A percentile compares a stretch with the other conserved stretches of the same genome.
Evolutionary conservation across 2,888 invertebrate species (phyloP).

Genomic region (Dryadula phaetusa): DNA sequence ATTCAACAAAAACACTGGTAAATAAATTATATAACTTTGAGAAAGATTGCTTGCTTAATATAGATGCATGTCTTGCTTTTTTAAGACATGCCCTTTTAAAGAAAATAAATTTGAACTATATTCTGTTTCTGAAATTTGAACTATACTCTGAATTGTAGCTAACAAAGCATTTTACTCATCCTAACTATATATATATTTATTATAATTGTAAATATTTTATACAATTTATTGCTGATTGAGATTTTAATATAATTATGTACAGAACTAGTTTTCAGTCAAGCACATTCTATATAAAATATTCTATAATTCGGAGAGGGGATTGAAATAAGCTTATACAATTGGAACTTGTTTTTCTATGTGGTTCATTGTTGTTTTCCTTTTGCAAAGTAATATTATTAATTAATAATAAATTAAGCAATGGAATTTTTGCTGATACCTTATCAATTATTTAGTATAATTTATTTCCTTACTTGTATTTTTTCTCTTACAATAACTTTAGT

Average conservation of each 20-base stretch:
- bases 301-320: background rate
- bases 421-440: background rate
- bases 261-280: too few relatives aligned
- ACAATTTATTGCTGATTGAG: too few relatives aligned
- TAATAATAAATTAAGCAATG: background rate
- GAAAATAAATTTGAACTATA: too few relatives aligned
- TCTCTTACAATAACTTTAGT: background rate
- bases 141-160: too few relatives aligned
- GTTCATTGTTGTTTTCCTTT: background rate
- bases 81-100: background rate
- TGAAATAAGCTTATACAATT: background rate
- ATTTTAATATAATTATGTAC: too few relatives aligned
- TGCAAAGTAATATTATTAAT: background rate
- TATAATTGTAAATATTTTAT: too few relatives aligned
- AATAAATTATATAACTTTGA: background rate
- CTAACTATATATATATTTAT: too few relatives aligned
- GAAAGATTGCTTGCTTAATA: background rate
- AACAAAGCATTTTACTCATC: too few relatives aligned
- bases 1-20: background rate
- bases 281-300: background rate
- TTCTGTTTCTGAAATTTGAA: too few relatives aligned
- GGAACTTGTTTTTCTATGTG: background rate
- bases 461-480: slow-evolving; percentile 5
- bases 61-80: background rate
- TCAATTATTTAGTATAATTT: background rate